Evolutionary conservation across 2,113 vertebrate genomes (phyloP).

Genomic region (Elephas maximus): DNA sequence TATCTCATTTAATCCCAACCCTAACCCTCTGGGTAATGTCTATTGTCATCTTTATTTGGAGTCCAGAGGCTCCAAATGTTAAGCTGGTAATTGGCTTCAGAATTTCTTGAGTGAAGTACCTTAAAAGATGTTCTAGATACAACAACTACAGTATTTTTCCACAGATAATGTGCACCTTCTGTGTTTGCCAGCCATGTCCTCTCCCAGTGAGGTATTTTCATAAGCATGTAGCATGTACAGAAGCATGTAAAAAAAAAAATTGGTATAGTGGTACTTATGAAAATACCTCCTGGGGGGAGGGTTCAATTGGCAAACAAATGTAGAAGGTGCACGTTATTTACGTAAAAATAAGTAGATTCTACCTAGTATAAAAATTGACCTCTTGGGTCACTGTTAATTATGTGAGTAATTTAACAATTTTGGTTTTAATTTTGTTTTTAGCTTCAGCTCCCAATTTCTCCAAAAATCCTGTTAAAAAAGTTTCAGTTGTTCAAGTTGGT

Average conservation of each 20-base stretch:
- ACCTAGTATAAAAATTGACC: not conserved
- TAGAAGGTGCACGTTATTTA: too few species aligned
- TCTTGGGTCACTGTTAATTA: not conserved
- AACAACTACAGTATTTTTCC: not conserved
- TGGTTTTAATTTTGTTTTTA: conserved; percentile 77
- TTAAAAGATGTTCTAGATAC: not conserved
- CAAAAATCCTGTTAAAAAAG: conserved; percentile 91
- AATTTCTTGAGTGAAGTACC: not conserved
- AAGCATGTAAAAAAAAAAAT: too few species aligned
- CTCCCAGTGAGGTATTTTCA: too few species aligned
- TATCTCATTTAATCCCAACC: not conserved
- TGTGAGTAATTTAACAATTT: not conserved
- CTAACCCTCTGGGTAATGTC: not conserved
- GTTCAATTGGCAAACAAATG: too few species aligned
- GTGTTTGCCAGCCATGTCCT: too few species aligned
- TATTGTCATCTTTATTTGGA: not conserved
- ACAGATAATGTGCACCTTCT: too few species aligned
- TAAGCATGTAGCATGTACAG: too few species aligned
- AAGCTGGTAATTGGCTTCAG: not conserved
- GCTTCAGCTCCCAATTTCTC: conserved; percentile 94
- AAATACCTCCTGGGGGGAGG: too few species aligned
- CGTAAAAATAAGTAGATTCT: not conserved
- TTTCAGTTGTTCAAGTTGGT: conserved; percentile 91
- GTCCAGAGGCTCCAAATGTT: not conserved
- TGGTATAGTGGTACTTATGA: too few species aligned